phyloP scores from a whole-genome alignment of 1,140 invertebrate species.

The Lordiphosa collinella region DNA sequence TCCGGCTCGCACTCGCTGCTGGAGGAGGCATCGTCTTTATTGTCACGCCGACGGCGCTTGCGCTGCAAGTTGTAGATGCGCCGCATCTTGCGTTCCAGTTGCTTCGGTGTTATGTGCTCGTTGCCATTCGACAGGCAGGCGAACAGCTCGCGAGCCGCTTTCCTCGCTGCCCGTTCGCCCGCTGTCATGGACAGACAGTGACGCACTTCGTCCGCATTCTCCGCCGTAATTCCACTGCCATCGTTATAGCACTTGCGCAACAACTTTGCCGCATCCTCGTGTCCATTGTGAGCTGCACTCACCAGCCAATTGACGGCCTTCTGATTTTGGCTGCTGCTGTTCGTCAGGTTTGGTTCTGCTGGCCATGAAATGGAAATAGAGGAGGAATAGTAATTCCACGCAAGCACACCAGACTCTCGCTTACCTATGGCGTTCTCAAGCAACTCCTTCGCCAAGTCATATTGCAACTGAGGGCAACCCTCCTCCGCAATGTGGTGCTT shows the following conservation, averaged over 20 bases:
- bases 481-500: conserved; percentile 84
- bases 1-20: conserved; percentile 61
- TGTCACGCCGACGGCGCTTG: conserved; percentile 67
- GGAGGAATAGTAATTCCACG: neutral
- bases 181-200: conserved; percentile 90
- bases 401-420: too few relatives aligned
- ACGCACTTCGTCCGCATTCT: conserved; percentile 91
- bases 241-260: conserved; percentile 88
- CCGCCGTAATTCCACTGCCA: conserved; percentile 88
- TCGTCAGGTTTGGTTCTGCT: conserved; percentile 69
- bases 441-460: conserved; percentile 84
- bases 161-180: conserved; percentile 90
- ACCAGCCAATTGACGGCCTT: conserved; percentile 93
- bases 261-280: conserved; percentile 90
- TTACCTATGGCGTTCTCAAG: conserved; percentile 83
- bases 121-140: conserved; percentile 90
- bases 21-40: conserved; percentile 39
- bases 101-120: conserved; percentile 91
- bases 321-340: conserved; percentile 78
- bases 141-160: conserved; percentile 91
- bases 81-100: conserved; percentile 85
- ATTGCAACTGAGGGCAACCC: conserved; percentile 85
- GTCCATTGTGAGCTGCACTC: conserved; percentile 93
- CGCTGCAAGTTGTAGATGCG: conserved; percentile 83
- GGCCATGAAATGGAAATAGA: neutral